A percentile compares a stretch with the other conserved stretches of the same genome.
Evolutionary conservation across 2,797 vertebrate genomes (phyloP).

Genomic region (Picus viridis): DNA sequence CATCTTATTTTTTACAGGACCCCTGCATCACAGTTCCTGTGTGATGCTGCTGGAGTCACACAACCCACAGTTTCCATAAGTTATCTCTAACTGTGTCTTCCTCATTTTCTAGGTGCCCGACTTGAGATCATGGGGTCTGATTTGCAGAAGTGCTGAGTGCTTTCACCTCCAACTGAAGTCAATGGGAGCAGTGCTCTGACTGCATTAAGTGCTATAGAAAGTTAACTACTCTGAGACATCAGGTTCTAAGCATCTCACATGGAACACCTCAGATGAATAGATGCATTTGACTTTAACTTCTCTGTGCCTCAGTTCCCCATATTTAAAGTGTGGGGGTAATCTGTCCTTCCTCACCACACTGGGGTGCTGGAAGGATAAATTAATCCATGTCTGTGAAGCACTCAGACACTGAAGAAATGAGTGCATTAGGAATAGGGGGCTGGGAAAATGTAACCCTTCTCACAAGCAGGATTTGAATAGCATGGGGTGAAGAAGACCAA

Average conservation of each 20-base stretch:
- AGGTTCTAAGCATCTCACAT: conserved; percentile 36
- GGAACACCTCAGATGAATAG: conserved; percentile 16
- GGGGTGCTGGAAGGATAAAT: neutral
- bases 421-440: neutral
- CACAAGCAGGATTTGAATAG: neutral
- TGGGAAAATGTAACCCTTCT: neutral
- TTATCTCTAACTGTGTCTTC: conserved; percentile 60
- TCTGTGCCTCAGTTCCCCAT: conserved; percentile 2
- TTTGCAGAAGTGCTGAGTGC: conserved; percentile 69
- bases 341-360: neutral
- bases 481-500: neutral
- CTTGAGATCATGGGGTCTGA: conserved; percentile 70
- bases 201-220: conserved; percentile 55
- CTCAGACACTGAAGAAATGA: conserved; percentile 8
- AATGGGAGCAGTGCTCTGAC: conserved; percentile 67
- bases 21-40: neutral
- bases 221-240: conserved; percentile 54
- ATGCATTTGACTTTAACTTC: conserved; percentile 22
- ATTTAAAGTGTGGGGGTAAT: neutral
- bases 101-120: conserved; percentile 68
- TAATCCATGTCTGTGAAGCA: neutral
- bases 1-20: conserved; percentile 23
- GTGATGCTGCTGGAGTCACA: conserved; percentile 27
- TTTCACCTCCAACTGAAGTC: conserved; percentile 65
- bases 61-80: neutral